A percentile compares a stretch with the other conserved stretches of the same genome.
phyloP scores from a whole-genome alignment of 2,797 vertebrate species.

The Salmo trutta region DNA sequence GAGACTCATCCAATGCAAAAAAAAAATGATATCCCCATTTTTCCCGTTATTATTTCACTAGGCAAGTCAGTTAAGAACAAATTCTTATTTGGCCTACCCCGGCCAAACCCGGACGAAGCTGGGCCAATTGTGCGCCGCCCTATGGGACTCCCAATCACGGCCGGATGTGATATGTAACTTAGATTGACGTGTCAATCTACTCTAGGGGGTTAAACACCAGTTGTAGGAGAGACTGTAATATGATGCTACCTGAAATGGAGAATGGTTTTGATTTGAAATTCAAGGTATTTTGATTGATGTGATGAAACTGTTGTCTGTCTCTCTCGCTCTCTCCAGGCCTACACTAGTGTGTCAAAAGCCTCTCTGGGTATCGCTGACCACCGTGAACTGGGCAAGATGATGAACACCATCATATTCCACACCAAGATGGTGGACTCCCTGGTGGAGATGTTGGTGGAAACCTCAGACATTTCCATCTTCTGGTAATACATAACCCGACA shows the following conservation, averaged over 20 bases:
- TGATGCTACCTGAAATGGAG: not conserved
- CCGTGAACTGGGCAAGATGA: slow-evolving; percentile 98
- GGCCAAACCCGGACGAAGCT: too few species aligned
- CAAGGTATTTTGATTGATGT: not conserved
- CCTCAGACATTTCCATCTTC: slow-evolving; percentile 96
- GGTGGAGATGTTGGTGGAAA: slow-evolving; percentile 99
- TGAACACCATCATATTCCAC: slow-evolving; percentile 99
- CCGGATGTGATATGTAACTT: too few species aligned
- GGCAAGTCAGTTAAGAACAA: too few species aligned
- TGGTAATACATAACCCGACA: slow-evolving; percentile 74
- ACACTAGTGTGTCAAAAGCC: slow-evolving; percentile 97
- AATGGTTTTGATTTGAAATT: not conserved
- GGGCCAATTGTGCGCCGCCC: too few species aligned
- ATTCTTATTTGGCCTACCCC: too few species aligned
- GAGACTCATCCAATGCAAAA: too few species aligned
- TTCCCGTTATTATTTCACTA: too few species aligned
- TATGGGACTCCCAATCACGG: too few species aligned
- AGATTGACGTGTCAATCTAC: too few species aligned
- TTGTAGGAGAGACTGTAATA: too few species aligned
- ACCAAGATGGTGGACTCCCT: slow-evolving; percentile 99
- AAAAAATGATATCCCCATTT: too few species aligned
- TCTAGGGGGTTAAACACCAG: too few species aligned
- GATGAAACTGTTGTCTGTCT: not conserved
- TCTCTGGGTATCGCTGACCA: slow-evolving; percentile 93
- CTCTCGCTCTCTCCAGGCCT: slow-evolving; percentile 77